phyloP scores from a whole-genome alignment of 2,113 vertebrate species.

The Lontra canadensis region DNA sequence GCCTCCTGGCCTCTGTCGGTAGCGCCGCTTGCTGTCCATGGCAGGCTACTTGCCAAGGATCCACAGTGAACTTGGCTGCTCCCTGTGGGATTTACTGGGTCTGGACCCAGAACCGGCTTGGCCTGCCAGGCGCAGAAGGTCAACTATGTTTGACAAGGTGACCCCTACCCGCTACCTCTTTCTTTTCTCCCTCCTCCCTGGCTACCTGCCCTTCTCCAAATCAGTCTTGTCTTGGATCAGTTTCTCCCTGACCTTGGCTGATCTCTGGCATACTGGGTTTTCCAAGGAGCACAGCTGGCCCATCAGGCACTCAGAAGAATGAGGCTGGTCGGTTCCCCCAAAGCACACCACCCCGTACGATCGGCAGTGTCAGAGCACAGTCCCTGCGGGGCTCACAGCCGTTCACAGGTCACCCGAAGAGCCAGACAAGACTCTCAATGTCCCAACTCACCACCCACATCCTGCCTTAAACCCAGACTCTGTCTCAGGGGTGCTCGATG shows the following conservation, averaged over 20 bases:
- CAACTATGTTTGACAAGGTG: neutral
- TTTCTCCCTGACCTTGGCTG: neutral
- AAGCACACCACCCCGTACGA: too few species aligned
- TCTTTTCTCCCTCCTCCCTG: neutral
- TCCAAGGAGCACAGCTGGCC: neutral
- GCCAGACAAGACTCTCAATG: neutral
- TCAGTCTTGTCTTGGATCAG: neutral
- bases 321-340: neutral
- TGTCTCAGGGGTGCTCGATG: neutral
- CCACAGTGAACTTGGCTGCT: neutral
- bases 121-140: neutral
- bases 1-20: neutral
- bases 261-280: neutral
- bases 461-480: neutral
- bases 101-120: neutral
- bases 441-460: neutral
- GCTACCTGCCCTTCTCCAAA: neutral
- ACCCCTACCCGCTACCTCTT: neutral
- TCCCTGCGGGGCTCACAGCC: neutral
- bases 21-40: rapidly evolving
- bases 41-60: neutral
- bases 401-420: neutral
- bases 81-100: neutral
- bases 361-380: neutral
- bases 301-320: neutral